Conservation (phyloP, 2,113 vertebrate genomes). For the Athene noctua region DNA sequence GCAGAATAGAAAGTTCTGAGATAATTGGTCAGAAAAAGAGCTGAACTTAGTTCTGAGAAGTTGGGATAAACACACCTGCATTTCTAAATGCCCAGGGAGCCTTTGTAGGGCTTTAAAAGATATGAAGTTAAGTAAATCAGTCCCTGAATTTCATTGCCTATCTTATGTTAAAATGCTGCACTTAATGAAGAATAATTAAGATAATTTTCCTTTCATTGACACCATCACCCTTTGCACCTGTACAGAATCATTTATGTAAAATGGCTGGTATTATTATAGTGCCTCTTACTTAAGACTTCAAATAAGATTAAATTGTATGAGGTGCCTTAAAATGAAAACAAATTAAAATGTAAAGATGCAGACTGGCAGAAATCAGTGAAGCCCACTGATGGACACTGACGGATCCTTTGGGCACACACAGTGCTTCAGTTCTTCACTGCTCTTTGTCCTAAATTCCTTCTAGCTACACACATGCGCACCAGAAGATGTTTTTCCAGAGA, state of each 20-base stretch:
- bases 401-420: not conserved
- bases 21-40: not conserved
- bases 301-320: not conserved
- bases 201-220: slow-evolving; percentile 8
- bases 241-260: not conserved
- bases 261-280: not conserved
- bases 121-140: not conserved
- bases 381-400: not conserved
- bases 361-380: not conserved
- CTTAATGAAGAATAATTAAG: slow-evolving; percentile 20
- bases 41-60: not conserved
- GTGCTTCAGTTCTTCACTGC: not conserved
- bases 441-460: not conserved
- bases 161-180: not conserved
- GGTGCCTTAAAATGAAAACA: not conserved
- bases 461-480: not conserved
- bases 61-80: not conserved
- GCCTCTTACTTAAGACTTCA: not conserved
- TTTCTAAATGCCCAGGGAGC: not conserved
- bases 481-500: not conserved
- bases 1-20: slow-evolving; percentile 2
- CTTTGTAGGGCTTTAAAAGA: not conserved
- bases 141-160: not conserved
- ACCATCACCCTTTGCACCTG: not conserved
- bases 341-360: not conserved